Evolutionary conservation across 2,113 vertebrate genomes (phyloP).

Genomic region (Euleptes europaea): DNA sequence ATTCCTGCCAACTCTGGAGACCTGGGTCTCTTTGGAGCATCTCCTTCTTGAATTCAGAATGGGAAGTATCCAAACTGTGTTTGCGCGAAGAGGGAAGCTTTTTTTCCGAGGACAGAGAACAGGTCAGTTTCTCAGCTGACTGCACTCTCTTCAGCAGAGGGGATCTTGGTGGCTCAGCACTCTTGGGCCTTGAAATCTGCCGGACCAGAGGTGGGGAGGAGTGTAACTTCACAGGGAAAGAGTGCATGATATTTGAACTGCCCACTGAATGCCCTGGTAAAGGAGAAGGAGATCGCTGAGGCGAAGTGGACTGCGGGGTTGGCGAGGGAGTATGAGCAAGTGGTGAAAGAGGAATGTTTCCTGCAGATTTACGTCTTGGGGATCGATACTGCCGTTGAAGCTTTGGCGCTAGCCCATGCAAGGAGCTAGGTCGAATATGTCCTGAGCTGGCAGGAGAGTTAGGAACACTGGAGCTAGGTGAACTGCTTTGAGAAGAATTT

Average conservation of each 20-base stretch:
- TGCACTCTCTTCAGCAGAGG: slow-evolving; percentile 96
- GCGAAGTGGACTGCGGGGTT: slow-evolving; percentile 89
- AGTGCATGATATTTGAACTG: slow-evolving; percentile 74
- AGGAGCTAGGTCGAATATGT: slow-evolving; percentile 94
- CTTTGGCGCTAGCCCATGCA: slow-evolving; percentile 94
- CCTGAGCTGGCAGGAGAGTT: slow-evolving; percentile 95
- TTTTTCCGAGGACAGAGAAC: slow-evolving; percentile 84
- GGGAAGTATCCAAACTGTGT: slow-evolving; percentile 90
- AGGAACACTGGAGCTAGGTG: slow-evolving; percentile 93
- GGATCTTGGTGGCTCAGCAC: slow-evolving; percentile 90
- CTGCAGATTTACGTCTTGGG: slow-evolving; percentile 92
- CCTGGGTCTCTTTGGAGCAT: slow-evolving; percentile 87
- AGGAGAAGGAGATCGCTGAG: slow-evolving; percentile 92
- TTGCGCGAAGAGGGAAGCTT: slow-evolving; percentile 81
- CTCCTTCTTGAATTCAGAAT: slow-evolving; percentile 93
- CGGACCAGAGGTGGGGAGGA: slow-evolving; percentile 89
- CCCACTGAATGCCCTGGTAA: slow-evolving; percentile 81
- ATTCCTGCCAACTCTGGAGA: slow-evolving; percentile 87
- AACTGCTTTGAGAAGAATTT: slow-evolving; percentile 97
- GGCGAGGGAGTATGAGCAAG: slow-evolving; percentile 94
- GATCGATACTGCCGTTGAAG: slow-evolving; percentile 96
- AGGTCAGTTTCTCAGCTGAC: slow-evolving; percentile 89
- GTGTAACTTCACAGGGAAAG: slow-evolving; percentile 91
- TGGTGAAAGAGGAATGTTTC: slow-evolving; percentile 95
- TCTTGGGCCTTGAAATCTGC: slow-evolving; percentile 93